Conservation (phyloP, 2,888 invertebrate species). For the Cremastobaeus sp. region DNA sequence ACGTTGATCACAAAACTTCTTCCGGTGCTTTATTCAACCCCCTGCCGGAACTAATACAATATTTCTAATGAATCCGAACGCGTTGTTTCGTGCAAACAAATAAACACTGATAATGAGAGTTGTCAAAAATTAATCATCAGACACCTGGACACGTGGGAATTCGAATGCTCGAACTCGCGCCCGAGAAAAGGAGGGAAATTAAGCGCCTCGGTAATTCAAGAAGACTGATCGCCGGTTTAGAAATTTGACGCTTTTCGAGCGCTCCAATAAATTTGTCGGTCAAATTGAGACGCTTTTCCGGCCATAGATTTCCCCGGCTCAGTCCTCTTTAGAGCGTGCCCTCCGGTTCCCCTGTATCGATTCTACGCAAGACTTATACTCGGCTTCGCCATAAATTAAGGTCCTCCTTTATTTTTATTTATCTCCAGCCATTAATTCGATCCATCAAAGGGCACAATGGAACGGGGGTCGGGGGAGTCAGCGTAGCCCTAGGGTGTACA, state of each 20-base stretch:
- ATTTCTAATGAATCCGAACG: too few species aligned
- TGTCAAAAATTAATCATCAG: too few species aligned
- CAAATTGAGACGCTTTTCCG: slow-evolving; percentile 39
- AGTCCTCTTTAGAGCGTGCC: slow-evolving; percentile 28
- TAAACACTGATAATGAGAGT: too few species aligned
- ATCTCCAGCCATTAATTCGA: slow-evolving; percentile 53
- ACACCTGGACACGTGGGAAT: too few species aligned
- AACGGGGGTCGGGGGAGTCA: slow-evolving; percentile 36
- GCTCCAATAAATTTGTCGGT: slow-evolving; percentile 29
- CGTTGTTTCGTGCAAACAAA: too few species aligned
- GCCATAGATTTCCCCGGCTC: slow-evolving; percentile 10
- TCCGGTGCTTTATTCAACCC: slow-evolving; percentile 32
- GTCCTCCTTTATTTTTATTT: slow-evolving; percentile 54
- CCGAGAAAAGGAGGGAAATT: too few species aligned
- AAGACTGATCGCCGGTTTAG: not conserved
- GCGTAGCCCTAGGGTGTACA: slow-evolving; percentile 24
- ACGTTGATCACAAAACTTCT: slow-evolving; percentile 15
- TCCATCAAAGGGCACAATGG: slow-evolving; percentile 56
- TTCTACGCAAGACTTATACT: slow-evolving; percentile 40
- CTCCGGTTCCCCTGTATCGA: slow-evolving; percentile 20
- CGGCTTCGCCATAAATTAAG: slow-evolving; percentile 47
- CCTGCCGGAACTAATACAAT: too few species aligned
- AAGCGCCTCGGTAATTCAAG: too few species aligned
- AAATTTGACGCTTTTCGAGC: slow-evolving; percentile 21
- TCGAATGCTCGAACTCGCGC: too few species aligned